phyloP scores from a whole-genome alignment of 2,113 vertebrate genomes.

The Entomyzon cyanotis region DNA sequence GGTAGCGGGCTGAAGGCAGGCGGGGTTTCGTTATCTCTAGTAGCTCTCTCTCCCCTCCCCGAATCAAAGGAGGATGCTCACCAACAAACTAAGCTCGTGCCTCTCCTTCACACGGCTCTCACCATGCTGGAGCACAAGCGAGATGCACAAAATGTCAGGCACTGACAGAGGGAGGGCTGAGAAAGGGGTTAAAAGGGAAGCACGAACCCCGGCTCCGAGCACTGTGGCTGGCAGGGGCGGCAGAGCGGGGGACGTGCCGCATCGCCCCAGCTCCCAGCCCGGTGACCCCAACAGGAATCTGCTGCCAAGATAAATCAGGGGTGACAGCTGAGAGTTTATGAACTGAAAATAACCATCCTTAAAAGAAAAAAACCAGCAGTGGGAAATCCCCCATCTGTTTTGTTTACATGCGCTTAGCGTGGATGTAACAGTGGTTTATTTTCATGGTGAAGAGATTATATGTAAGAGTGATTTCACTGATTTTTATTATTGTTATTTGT shows the following conservation, averaged over 20 bases:
- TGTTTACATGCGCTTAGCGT: not conserved
- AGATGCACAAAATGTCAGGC: constrained; percentile 46
- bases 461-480: not conserved
- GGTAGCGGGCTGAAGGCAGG: not conserved
- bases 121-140: not conserved
- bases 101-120: not conserved
- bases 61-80: not conserved
- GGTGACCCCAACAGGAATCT: not conserved
- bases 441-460: not conserved
- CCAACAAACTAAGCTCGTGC: not conserved
- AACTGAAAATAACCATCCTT: constrained; percentile 47
- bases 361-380: constrained; percentile 12
- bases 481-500: rapidly evolving
- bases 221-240: not conserved
- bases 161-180: not conserved
- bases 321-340: constrained; percentile 40
- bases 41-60: not conserved
- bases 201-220: not conserved
- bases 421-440: not conserved
- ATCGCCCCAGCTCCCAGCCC: not conserved
- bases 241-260: not conserved
- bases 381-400: constrained; percentile 42
- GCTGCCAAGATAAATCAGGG: not conserved
- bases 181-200: not conserved
- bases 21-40: not conserved